A percentile compares a stretch with the other conserved stretches of the same genome.
Conservation (phyloP, 2,797 vertebrate species). For the Melopsittacus undulatus region DNA sequence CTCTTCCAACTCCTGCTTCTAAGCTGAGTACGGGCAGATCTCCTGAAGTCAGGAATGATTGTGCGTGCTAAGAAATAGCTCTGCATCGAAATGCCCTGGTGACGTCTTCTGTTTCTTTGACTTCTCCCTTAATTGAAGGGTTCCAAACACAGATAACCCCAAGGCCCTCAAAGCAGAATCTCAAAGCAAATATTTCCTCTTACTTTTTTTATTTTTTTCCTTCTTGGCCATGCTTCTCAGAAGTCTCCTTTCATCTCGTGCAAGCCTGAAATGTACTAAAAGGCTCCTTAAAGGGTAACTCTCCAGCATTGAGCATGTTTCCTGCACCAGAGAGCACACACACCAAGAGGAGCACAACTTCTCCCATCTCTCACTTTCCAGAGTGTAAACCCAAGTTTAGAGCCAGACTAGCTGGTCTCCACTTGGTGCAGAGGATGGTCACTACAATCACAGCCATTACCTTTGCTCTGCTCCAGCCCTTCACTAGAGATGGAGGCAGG, state of each 20-base stretch:
- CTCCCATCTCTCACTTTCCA: not conserved
- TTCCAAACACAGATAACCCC: not conserved
- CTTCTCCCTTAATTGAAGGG: not conserved
- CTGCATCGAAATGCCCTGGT: not conserved
- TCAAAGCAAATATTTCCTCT: not conserved
- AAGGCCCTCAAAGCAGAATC: not conserved
- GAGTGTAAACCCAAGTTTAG: not conserved
- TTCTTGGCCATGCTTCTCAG: not conserved
- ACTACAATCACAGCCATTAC: rapidly evolving
- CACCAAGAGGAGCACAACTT: not conserved
- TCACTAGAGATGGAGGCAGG: not conserved
- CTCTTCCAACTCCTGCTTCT: not conserved
- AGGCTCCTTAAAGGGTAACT: not conserved
- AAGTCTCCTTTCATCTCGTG: not conserved
- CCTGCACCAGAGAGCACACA: not conserved
- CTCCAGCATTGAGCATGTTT: not conserved
- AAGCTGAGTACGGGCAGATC: not conserved
- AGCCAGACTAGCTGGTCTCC: not conserved
- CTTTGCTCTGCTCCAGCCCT: not conserved
- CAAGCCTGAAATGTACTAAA: slow-evolving; percentile 6
- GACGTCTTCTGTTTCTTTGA: slow-evolving; percentile 12
- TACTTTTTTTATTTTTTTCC: rapidly evolving
- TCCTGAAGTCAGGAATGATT: not conserved
- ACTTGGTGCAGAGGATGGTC: not conserved
- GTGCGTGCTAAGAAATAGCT: not conserved